These are phyloP conservation scores for Monodelphis domestica DNA, from an alignment of 2,797 vertebrate species.

Conservation along the genomic window DNA sequence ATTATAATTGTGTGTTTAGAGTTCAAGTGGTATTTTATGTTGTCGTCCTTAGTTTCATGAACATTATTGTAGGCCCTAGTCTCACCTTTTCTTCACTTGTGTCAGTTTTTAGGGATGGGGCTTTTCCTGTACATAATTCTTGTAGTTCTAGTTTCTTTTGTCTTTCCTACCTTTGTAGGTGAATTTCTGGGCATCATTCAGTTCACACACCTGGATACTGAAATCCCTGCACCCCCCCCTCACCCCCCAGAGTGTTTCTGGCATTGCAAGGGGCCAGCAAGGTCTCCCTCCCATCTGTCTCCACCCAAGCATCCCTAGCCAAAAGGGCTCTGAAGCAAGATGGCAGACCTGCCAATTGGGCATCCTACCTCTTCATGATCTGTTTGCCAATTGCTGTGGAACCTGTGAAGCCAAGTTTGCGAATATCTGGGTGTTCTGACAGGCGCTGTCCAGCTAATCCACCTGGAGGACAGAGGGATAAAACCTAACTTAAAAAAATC, in stretches of 20 bases:
- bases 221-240: too few relatives aligned
- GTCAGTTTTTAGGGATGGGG: too few relatives aligned
- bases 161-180: too few relatives aligned
- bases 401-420: slow-evolving; percentile 97
- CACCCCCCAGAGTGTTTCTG: neutral
- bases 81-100: too few relatives aligned
- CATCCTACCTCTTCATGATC: slow-evolving; percentile 95
- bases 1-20: too few relatives aligned
- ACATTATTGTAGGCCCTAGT: too few relatives aligned
- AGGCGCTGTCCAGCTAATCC: slow-evolving; percentile 94
- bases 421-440: slow-evolving; percentile 95
- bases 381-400: slow-evolving; percentile 96
- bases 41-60: too few relatives aligned
- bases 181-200: too few relatives aligned
- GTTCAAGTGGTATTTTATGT: too few relatives aligned
- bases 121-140: too few relatives aligned
- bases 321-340: neutral
- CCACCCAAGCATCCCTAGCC: neutral
- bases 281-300: neutral
- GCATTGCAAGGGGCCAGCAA: neutral
- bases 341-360: neutral
- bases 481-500: neutral
- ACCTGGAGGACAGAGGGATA: slow-evolving; percentile 81
- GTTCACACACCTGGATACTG: too few relatives aligned
- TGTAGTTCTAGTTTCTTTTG: too few relatives aligned